Percentiles rank a stretch among this genome's conserved stretches.
phyloP scores from a whole-genome alignment of 2,113 vertebrate genomes.

The Oncorhynchus masou region DNA sequence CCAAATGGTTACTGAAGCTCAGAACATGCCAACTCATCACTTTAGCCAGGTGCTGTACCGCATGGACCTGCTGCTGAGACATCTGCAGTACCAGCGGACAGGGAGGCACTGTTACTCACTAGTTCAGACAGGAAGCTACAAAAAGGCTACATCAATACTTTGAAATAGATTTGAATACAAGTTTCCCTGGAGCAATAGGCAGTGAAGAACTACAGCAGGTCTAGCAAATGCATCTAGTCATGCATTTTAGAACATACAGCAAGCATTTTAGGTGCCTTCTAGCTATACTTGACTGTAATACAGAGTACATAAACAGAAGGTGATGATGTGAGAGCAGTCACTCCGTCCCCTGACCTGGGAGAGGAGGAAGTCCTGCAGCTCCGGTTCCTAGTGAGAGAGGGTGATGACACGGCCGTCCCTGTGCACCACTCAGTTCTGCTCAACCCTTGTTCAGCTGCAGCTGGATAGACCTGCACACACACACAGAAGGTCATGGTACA shows the following conservation, averaged over 20 bases:
- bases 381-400: slow-evolving; percentile 93
- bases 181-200: no score
- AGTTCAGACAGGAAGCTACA: no score
- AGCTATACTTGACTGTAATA: no score
- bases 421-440: slow-evolving; percentile 94
- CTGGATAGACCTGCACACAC: slow-evolving; percentile 85
- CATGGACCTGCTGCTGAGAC: slow-evolving; percentile 98
- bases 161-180: not conserved
- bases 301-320: not conserved
- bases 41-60: slow-evolving; percentile 95
- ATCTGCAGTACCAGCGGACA: slow-evolving; percentile 75
- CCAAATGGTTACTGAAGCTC: slow-evolving; percentile 95
- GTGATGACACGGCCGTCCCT: slow-evolving; percentile 94
- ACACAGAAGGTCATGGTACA: not conserved
- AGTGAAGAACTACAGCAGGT: no score
- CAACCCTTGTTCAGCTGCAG: slow-evolving; percentile 91
- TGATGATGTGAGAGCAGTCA: not conserved
- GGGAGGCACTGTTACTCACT: not conserved
- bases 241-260: no score
- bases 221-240: no score
- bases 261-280: not conserved
- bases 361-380: slow-evolving; percentile 96
- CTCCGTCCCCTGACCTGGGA: slow-evolving; percentile 83
- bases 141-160: not conserved
- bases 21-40: slow-evolving; percentile 99